phyloP scores from a whole-genome alignment of 1,140 invertebrate genomes.

The Idris sp. region DNA sequence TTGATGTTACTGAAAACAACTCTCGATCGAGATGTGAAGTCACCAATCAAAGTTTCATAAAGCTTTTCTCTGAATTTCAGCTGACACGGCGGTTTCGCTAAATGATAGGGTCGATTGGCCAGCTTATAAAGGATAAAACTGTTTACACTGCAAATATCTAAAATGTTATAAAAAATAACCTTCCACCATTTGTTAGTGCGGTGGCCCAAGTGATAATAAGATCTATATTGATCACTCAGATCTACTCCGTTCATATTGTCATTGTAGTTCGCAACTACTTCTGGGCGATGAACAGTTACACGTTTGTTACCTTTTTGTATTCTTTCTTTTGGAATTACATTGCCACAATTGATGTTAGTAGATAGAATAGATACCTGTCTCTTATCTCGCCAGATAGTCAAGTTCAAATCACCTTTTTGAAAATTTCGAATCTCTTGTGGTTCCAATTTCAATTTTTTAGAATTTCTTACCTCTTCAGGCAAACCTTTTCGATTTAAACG shows the following conservation, averaged over 20 bases:
- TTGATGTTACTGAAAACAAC: too few species aligned
- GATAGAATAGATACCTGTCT: not conserved
- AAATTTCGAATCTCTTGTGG: slow-evolving; percentile 2
- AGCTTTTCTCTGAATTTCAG: too few species aligned
- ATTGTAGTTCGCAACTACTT: not conserved
- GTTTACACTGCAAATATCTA: too few species aligned
- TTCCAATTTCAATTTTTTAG: slow-evolving; percentile 1
- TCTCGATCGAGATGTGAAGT: too few species aligned
- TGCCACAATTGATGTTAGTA: not conserved
- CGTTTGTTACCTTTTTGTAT: slow-evolving; percentile 3
- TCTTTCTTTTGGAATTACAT: not conserved
- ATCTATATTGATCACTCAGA: not conserved
- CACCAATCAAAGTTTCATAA: too few species aligned
- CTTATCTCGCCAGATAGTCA: not conserved
- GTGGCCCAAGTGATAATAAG: not conserved
- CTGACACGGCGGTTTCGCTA: too few species aligned
- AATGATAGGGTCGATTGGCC: too few species aligned
- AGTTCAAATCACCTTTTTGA: slow-evolving; percentile 2
- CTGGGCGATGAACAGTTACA: not conserved
- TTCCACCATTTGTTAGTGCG: slow-evolving; percentile 6
- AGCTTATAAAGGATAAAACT: too few species aligned
- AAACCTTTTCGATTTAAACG: too few species aligned
- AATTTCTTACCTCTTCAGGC: not conserved
- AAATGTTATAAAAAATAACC: too few species aligned
- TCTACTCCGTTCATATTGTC: slow-evolving; percentile 1